Evolutionary conservation across 2,113 vertebrate genomes (phyloP), one percentile per base, ranked within the genome.

Genomic region (Anguilla rostrata): DNA sequence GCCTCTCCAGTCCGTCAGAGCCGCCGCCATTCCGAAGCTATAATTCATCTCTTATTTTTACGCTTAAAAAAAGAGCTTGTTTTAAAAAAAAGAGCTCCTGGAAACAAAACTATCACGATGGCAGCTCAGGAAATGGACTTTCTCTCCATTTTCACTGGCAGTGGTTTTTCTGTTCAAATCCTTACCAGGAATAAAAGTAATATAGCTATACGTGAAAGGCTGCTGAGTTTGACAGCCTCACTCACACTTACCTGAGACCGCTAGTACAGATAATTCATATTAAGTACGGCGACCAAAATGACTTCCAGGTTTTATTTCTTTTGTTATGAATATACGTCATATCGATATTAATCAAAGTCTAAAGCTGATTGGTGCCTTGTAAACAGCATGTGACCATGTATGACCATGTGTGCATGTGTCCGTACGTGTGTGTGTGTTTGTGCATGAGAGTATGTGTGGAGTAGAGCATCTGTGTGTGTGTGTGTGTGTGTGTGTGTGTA

Each of bases 31-130:
- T 34, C 26, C 71, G 0, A 9, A 34, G 71, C n/a, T 1, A 75
- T 75, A 34, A 75, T 75, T 75, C 34, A 12, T 26, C 71, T 75
- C 71, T 34, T 75, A 34, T 75, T n/a, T 75, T 5, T 12, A 9
- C 34, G 71, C 71, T 34, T 75, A 34, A 75, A 34, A 34, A 22
- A 34, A 34, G n/a, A n/a, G n/a, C n/a, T n/a, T n/a, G 5, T 88
- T 83, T 88, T 86, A 11, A 2, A 53, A 2, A 53, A 90, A 22
- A 26, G 89, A 90, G 86, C 81, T 89, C 85, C 57, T 86, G 84
- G 89, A 89, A 78, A 89, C 82, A 84, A 92, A 86, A 87, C 53
- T 15, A 89, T 92, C 92, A 93, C 88, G 91, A 87, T 88, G 91
- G 86, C 88, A 90, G 88, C 86, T 89, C 79, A 22, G 88, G 89